Base-by-base conservation (phyloP, 92 coral and sea anemone species). In the Zoanthus sansibaricus region DNA sequence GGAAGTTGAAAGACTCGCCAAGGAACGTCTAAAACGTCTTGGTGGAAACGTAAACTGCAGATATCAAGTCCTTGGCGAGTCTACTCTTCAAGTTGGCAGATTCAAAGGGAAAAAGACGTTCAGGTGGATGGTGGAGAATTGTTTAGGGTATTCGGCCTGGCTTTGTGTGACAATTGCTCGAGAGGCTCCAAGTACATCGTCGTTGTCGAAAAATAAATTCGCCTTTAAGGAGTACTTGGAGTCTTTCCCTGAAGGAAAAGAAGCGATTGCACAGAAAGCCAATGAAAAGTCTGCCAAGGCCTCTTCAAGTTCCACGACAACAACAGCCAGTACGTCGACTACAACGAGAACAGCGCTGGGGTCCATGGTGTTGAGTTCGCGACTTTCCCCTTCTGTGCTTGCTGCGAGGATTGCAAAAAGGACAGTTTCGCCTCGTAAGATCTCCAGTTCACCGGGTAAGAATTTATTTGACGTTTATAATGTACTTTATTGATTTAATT, bases 191-290 rank as follows among this genome's bases (percentile, higher is more conserved):
- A 46, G 55, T 45, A 15, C 20, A 13, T 44, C 54, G 8, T 6
- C n/a, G 2, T 9, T 46, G 0, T 72, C 58, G 11, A 42, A 72
- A 6, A 72, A 72, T 54, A 73, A 73, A 17, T 45, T 4, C 55
- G 58, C 77, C 6, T 73, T 73, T n/a, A 44, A 16, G 54, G 7
- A 45, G 21, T 73, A 44, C 30, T 44, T 15, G 21, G 25, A 73
- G 32, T 44, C 30, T 14, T 73, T 73, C 56, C 77, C 77, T 0
- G 77, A 45, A 8, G 77, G 77, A 13, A 73, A 54, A 73, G 77
- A 73, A 31, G 33, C 77, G 55, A 16, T 73, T 45, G 30, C 25
- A 17, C 54, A 44, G 30, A 73, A 73, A 73, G 25, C 55, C 10
- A 67, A 21, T 12, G 72, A 67, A 12, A 67, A 67, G 21, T 32